A percentile compares a stretch with the other conserved stretches of the same genome.
phyloP scores from a whole-genome alignment of 1,140 invertebrate species.

The Calosoma granatense region DNA sequence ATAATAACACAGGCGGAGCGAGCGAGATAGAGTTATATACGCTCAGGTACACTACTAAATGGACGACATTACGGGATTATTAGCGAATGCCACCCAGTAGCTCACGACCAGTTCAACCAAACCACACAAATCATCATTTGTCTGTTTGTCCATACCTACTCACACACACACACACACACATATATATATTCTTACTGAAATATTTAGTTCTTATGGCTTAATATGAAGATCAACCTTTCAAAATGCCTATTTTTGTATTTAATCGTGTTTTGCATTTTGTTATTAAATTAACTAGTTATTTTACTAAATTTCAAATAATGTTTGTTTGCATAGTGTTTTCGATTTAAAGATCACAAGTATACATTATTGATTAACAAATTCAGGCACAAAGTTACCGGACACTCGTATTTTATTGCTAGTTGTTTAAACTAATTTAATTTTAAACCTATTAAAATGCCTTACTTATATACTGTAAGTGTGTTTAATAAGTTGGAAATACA shows the following conservation, averaged over 20 bases:
- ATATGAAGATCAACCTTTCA: not conserved
- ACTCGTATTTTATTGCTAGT: too few relatives aligned
- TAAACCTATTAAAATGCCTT: too few relatives aligned
- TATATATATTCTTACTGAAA: not conserved
- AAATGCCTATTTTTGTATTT: not conserved
- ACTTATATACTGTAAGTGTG: too few relatives aligned
- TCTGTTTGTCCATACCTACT: slow-evolving; percentile 2
- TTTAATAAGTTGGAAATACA: too few relatives aligned
- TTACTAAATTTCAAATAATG: too few relatives aligned
- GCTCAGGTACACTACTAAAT: not conserved
- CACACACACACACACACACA: not conserved
- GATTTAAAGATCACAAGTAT: too few relatives aligned
- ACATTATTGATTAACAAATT: too few relatives aligned
- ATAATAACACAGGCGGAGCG: not conserved
- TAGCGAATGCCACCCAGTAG: slow-evolving; percentile 21
- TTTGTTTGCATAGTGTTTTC: too few relatives aligned
- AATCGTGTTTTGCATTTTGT: too few relatives aligned
- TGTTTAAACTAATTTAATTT: too few relatives aligned
- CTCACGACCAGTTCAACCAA: slow-evolving; percentile 18
- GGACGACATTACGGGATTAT: slow-evolving; percentile 21
- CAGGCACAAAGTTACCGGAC: too few relatives aligned
- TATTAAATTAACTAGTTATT: too few relatives aligned
- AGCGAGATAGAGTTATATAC: not conserved
- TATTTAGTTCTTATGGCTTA: not conserved
- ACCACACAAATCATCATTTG: not conserved